These are phyloP conservation scores for Melitaea athalia DNA, from an alignment of 2,888 invertebrate species.

Conservation along the genomic window DNA sequence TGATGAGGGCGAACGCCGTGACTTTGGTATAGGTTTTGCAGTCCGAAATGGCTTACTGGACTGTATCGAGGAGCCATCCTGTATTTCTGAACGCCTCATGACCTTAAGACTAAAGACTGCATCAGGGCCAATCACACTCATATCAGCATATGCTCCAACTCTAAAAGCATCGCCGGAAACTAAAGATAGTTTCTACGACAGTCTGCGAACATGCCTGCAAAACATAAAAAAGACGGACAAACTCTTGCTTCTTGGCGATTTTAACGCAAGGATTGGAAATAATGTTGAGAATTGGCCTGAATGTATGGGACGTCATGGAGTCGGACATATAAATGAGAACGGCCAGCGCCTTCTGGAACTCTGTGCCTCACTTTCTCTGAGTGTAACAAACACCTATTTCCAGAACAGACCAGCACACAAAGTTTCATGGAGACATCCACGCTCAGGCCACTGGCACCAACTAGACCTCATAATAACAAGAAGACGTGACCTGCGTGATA, in stretches of 20 bases:
- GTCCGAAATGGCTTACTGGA: not conserved
- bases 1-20: not conserved
- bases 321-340: not conserved
- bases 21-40: not conserved
- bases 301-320: not conserved
- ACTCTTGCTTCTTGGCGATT: not conserved
- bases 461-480: conserved; percentile 34
- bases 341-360: conserved; percentile 4
- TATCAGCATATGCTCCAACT: not conserved
- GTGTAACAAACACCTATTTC: conserved; percentile 7
- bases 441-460: conserved; percentile 39
- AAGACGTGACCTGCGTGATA: conserved; percentile 25
- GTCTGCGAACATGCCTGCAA: not conserved
- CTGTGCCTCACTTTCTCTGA: not conserved
- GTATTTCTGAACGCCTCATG: not conserved
- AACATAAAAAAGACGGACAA: too few relatives aligned
- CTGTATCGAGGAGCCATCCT: not conserved
- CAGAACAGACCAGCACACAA: conserved; percentile 21
- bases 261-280: not conserved
- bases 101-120: not conserved
- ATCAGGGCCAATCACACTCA: not conserved
- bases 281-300: not conserved
- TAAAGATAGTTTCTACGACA: not conserved
- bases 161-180: not conserved
- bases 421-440: conserved; percentile 40